These are phyloP conservation scores for Stegana nigrithorax DNA, from an alignment of 2,888 invertebrate genomes.

Conservation along the genomic window DNA sequence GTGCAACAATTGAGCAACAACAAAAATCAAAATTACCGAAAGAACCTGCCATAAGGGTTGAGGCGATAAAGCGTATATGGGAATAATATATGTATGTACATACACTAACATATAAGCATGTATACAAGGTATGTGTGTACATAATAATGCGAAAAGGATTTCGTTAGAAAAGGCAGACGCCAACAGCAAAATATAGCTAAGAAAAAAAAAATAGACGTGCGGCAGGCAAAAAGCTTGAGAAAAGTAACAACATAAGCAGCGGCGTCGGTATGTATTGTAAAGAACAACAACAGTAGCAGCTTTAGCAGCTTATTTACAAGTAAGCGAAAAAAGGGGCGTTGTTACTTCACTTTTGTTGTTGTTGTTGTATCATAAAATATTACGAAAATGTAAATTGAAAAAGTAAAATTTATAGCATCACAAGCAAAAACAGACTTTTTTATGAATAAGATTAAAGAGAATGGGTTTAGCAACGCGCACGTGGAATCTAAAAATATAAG, in stretches of 20 bases:
- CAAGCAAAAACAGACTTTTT: slow-evolving; percentile 8
- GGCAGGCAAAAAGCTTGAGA: too few relatives aligned
- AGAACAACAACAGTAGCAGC: not conserved
- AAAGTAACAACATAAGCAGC: too few relatives aligned
- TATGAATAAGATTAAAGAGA: slow-evolving; percentile 4
- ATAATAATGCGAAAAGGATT: too few relatives aligned
- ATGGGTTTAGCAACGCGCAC: not conserved
- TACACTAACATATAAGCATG: too few relatives aligned
- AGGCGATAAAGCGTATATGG: slow-evolving; percentile 23
- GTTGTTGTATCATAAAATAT: slow-evolving; percentile 11
- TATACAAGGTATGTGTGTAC: too few relatives aligned
- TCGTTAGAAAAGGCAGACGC: slow-evolving; percentile 32
- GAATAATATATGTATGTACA: too few relatives aligned
- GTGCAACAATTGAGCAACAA: slow-evolving; percentile 51
- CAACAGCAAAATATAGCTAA: too few relatives aligned
- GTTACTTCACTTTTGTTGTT: not conserved
- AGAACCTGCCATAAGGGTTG: slow-evolving; percentile 61
- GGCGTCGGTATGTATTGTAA: not conserved
- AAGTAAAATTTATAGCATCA: slow-evolving; percentile 12
- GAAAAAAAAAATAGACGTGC: too few relatives aligned
- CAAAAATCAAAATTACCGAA: slow-evolving; percentile 12
- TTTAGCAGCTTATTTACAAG: too few relatives aligned
- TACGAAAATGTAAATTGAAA: slow-evolving; percentile 6
- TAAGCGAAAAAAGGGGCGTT: slow-evolving; percentile 2
- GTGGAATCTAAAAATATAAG: not conserved